A percentile compares a stretch with the other conserved stretches of the same genome.
Evolutionary conservation across 2,888 invertebrate species (phyloP).

Genomic region (Isotomurus palustris): DNA sequence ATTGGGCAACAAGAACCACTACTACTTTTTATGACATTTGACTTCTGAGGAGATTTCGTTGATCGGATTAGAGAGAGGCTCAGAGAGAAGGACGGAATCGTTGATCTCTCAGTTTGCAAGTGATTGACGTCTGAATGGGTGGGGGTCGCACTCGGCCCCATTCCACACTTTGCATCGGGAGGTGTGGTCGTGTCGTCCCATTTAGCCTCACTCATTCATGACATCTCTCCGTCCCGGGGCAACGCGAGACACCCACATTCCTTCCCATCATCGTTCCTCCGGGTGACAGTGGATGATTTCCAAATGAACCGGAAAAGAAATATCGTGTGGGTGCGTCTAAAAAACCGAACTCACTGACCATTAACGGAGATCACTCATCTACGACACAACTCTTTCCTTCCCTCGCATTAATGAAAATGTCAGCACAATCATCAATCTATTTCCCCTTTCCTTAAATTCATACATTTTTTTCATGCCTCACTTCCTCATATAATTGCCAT

Average conservation of each 20-base stretch:
- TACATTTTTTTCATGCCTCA: conserved; percentile 43
- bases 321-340: conserved; percentile 21
- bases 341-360: conserved; percentile 20
- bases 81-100: background rate
- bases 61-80: conserved; percentile 16
- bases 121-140: conserved; percentile 9
- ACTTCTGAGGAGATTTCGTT: conserved; percentile 2
- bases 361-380: conserved; percentile 22
- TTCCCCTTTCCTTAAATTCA: conserved; percentile 34
- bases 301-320: conserved; percentile 38
- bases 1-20: no score
- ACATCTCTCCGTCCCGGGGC: no score
- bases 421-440: conserved; percentile 45
- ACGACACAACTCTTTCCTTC: conserved; percentile 10
- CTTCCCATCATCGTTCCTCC: background rate
- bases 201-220: no score
- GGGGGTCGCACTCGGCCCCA: background rate
- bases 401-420: conserved; percentile 41
- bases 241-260: no score
- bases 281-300: conserved; percentile 18
- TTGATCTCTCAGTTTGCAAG: background rate
- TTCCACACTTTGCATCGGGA: conserved; percentile 7
- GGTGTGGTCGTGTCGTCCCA: no score
- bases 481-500: conserved; percentile 42
- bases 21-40: conserved; percentile 7